Percentiles rank a stretch among this genome's conserved stretches.
These are phyloP conservation scores for Graptemys geographica DNA, from an alignment of 2,797 vertebrate species.

Conservation along the genomic window DNA sequence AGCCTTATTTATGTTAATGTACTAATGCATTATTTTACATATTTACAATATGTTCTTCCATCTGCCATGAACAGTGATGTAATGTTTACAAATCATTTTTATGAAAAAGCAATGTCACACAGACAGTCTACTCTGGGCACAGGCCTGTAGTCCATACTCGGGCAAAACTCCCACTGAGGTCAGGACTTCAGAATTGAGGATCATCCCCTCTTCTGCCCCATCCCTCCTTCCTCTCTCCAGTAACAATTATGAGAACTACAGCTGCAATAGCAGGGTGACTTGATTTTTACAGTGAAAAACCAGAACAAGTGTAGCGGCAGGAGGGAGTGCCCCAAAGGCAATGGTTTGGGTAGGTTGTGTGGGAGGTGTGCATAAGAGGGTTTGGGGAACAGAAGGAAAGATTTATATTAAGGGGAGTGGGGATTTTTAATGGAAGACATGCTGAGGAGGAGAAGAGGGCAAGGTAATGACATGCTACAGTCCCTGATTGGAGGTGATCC, in stretches of 20 bases:
- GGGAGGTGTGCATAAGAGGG: background rate
- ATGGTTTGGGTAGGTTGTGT: background rate
- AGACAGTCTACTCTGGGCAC: background rate
- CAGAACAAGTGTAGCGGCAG: background rate
- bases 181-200: background rate
- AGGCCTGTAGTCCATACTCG: background rate
- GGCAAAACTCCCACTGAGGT: background rate
- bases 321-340: conserved; percentile 7
- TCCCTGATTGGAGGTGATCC: background rate
- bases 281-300: background rate
- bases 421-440: background rate
- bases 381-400: background rate
- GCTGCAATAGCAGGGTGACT: background rate
- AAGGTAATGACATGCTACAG: background rate
- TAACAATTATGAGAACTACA: background rate
- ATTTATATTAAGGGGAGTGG: background rate
- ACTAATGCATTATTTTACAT: conserved; percentile 69
- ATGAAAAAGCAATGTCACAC: conserved; percentile 10
- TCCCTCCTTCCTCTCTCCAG: conserved; percentile 13
- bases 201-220: background rate
- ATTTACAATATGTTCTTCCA: conserved; percentile 71
- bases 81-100: conserved; percentile 32
- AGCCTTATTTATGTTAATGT: conserved; percentile 76
- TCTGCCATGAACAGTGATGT: conserved; percentile 26
- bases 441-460: background rate